A percentile compares a stretch with the other conserved stretches of the same genome.
Conservation (phyloP, 2,888 invertebrate species). For the Dexiosoma caninum region DNA sequence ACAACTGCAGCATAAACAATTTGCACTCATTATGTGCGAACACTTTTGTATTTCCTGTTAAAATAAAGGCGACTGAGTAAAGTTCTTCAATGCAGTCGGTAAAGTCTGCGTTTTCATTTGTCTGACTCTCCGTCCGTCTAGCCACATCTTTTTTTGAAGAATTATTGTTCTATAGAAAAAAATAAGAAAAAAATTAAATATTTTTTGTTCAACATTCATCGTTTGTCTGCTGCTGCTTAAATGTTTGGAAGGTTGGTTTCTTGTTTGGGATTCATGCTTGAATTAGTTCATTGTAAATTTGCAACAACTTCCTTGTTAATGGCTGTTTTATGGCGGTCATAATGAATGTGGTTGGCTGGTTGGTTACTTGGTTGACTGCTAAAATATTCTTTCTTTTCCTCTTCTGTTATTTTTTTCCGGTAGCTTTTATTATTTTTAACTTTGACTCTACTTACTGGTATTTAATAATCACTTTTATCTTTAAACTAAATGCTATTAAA, state of each 20-base stretch:
- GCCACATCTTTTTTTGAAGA: background rate
- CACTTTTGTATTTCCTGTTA: background rate
- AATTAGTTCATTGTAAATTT: slow-evolving; percentile 30
- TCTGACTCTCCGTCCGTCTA: background rate
- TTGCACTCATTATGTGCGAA: background rate
- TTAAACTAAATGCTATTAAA: background rate
- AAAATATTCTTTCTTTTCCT: background rate
- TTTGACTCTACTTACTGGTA: background rate
- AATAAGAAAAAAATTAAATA: too few species aligned
- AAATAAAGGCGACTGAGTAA: too few species aligned
- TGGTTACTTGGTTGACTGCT: too few species aligned
- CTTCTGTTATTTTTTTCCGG: too few species aligned
- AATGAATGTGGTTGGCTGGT: slow-evolving; percentile 1
- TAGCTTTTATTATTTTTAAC: background rate
- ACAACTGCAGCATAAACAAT: background rate
- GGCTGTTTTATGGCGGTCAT: slow-evolving; percentile 27
- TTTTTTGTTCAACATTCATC: background rate
- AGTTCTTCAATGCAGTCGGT: background rate
- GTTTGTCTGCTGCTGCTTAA: background rate
- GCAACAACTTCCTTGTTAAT: slow-evolving; percentile 42
- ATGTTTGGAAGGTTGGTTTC: background rate
- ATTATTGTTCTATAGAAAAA: background rate
- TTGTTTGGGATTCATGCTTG: slow-evolving; percentile 23
- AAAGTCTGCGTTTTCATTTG: background rate
- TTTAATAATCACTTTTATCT: background rate